phyloP scores from a whole-genome alignment of 2,888 invertebrate genomes.

The Napeogenes inachia region DNA sequence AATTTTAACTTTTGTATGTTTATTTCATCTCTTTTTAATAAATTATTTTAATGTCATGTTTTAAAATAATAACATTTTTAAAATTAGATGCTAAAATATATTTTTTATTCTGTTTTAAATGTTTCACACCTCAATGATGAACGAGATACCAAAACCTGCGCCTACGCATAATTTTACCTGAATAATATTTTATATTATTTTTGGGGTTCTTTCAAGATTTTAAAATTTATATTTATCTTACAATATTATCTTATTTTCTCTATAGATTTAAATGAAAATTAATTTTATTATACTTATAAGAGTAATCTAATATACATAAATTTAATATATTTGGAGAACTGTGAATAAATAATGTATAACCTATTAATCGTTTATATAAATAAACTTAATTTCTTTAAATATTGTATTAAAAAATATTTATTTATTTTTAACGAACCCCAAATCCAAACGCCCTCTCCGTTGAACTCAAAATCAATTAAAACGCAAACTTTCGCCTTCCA shows the following conservation, averaged over 20 bases:
- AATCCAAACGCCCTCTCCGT: slow-evolving; percentile 24
- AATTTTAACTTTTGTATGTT: not conserved
- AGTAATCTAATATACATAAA: too few relatives aligned
- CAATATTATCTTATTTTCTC: too few relatives aligned
- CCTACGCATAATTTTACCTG: slow-evolving; percentile 15
- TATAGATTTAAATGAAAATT: too few relatives aligned
- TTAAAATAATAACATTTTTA: not conserved
- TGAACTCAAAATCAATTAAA: slow-evolving; percentile 41
- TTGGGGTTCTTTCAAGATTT: not conserved
- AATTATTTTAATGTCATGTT: not conserved
- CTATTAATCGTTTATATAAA: too few relatives aligned
- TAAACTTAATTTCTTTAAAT: too few relatives aligned
- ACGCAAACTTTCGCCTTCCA: slow-evolving; percentile 37
- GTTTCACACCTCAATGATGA: slow-evolving; percentile 11
- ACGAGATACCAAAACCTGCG: slow-evolving; percentile 14
- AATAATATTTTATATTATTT: not conserved
- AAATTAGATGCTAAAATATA: too few relatives aligned
- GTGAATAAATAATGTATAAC: too few relatives aligned
- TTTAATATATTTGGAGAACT: too few relatives aligned
- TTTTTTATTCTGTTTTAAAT: too few relatives aligned
- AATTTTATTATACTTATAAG: too few relatives aligned
- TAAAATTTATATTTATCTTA: too few relatives aligned
- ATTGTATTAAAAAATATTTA: too few relatives aligned
- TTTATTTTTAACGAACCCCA: slow-evolving; percentile 1
- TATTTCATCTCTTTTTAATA: not conserved